These are phyloP conservation scores for Candidula unifasciata DNA, from an alignment of 2,888 invertebrate species.

Conservation along the genomic window DNA sequence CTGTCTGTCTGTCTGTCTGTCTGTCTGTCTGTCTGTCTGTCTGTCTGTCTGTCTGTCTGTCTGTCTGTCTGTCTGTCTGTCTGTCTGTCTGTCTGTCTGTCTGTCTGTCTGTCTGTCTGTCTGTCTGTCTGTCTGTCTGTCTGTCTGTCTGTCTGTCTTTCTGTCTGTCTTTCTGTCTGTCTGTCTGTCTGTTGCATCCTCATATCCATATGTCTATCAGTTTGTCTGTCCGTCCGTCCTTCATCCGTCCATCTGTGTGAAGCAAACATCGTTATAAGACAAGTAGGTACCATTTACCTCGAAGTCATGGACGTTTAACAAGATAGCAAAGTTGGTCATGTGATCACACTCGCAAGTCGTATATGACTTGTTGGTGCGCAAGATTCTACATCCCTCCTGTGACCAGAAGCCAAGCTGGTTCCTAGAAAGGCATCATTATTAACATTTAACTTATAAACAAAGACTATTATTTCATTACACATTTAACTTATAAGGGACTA, in stretches of 20 bases:
- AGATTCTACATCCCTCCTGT: slow-evolving; percentile 65
- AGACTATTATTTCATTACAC: too few species aligned
- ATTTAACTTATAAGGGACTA: too few species aligned
- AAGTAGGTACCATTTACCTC: slow-evolving; percentile 61
- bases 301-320: slow-evolving; percentile 74
- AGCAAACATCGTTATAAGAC: too few species aligned
- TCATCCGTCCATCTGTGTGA: too few species aligned
- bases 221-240: too few species aligned
- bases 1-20: background rate
- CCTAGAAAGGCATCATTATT: background rate
- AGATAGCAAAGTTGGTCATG: slow-evolving; percentile 77
- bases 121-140: too few species aligned
- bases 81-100: slow-evolving; percentile 8
- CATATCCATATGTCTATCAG: too few species aligned
- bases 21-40: slow-evolving; percentile 1
- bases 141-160: too few species aligned
- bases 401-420: slow-evolving; percentile 61
- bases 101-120: slow-evolving; percentile 4
- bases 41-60: background rate
- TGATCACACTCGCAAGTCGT: slow-evolving; percentile 76
- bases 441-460: background rate
- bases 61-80: background rate
- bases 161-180: too few species aligned
- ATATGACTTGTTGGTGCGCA: slow-evolving; percentile 62
- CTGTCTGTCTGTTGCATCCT: too few species aligned